Evolutionary conservation across 2,113 vertebrate species (phyloP).

Genomic region (Dicentrarchus labrax): DNA sequence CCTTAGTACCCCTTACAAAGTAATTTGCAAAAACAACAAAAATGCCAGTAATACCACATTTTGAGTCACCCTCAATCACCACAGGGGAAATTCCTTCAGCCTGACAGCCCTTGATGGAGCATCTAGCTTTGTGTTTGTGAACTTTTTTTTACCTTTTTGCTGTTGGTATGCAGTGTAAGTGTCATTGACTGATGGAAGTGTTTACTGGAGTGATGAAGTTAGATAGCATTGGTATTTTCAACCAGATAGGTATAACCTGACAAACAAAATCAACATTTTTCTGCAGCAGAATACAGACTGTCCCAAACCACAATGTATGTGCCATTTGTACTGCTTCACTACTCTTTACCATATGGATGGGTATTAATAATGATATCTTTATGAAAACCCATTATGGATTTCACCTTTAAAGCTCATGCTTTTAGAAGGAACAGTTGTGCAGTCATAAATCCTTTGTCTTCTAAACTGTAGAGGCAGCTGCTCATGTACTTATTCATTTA

Average conservation of each 20-base stretch:
- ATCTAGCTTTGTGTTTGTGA: constrained; percentile 15
- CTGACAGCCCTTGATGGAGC: background rate
- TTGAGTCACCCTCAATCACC: too few species aligned
- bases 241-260: constrained; percentile 10
- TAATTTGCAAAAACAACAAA: too few species aligned
- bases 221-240: constrained; percentile 19
- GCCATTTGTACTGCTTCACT: constrained; percentile 14
- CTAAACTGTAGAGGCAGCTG: constrained; percentile 55
- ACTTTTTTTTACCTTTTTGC: constrained; percentile 7
- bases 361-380: constrained; percentile 20
- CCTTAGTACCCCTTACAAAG: too few species aligned
- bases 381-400: constrained; percentile 44
- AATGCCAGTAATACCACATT: too few species aligned
- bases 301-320: background rate
- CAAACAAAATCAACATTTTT: constrained; percentile 40
- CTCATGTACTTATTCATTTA: constrained; percentile 60
- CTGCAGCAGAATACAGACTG: background rate
- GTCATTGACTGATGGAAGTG: constrained; percentile 40
- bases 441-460: constrained; percentile 54
- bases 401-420: constrained; percentile 46
- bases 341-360: background rate
- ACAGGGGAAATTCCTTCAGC: too few species aligned
- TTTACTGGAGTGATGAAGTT: constrained; percentile 40
- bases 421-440: constrained; percentile 48
- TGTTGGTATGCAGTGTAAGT: constrained; percentile 35